phyloP scores from a whole-genome alignment of 2,888 invertebrate species.

The Taphrorychus bicolor region DNA sequence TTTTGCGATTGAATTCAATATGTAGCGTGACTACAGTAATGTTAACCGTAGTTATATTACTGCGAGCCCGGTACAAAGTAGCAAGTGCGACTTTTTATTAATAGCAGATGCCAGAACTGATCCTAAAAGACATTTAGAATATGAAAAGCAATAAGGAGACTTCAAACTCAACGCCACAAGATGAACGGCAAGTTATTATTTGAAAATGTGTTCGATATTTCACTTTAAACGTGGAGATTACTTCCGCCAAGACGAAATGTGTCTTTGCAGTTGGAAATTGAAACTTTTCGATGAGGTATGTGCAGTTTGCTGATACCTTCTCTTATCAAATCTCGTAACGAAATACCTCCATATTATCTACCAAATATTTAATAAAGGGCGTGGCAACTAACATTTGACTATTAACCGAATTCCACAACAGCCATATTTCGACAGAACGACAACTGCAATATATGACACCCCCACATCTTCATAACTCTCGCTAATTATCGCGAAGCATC shows the following conservation, averaged over 20 bases:
- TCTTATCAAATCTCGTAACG: too few species aligned
- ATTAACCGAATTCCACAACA: not conserved
- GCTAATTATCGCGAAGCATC: slow-evolving; percentile 35
- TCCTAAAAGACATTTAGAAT: not conserved
- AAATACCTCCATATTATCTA: too few species aligned
- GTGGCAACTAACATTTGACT: too few species aligned
- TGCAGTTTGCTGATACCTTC: too few species aligned
- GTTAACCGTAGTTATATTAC: too few species aligned
- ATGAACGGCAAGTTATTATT: slow-evolving; percentile 15
- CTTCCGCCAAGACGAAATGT: not conserved
- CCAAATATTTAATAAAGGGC: too few species aligned
- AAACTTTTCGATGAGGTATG: too few species aligned
- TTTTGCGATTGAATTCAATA: too few species aligned
- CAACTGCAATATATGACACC: not conserved
- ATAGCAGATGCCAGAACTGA: too few species aligned
- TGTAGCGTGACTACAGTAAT: too few species aligned
- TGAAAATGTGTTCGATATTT: slow-evolving; percentile 13
- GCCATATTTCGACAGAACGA: not conserved
- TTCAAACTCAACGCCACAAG: slow-evolving; percentile 12
- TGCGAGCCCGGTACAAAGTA: too few species aligned
- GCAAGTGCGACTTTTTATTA: too few species aligned
- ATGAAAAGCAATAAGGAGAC: slow-evolving; percentile 10
- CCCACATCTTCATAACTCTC: slow-evolving; percentile 4
- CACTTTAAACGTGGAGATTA: not conserved
- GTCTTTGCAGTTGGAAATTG: not conserved